phyloP scores from a whole-genome alignment of 1,140 invertebrate species.

The Asbolus verrucosus region DNA sequence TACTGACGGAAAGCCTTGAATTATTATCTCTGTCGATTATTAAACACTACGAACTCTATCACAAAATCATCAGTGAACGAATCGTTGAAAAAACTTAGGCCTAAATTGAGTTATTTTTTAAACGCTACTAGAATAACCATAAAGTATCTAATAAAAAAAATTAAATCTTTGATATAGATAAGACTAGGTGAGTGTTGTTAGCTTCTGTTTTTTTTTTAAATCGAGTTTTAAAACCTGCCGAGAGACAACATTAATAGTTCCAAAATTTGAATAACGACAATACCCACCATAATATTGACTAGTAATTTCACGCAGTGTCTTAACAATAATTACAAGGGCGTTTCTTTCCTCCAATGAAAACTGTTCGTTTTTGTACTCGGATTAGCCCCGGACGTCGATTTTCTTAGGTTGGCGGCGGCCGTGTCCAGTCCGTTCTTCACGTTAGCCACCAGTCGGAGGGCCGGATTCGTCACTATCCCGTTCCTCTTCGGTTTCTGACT shows the following conservation, averaged over 20 bases:
- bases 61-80: conserved; percentile 48
- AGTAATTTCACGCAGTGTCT: conserved; percentile 54
- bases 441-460: conserved; percentile 78
- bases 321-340: conserved; percentile 67
- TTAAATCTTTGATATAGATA: conserved; percentile 59
- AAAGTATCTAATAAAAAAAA: conserved; percentile 50
- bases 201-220: conserved; percentile 44
- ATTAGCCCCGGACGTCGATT: conserved; percentile 66
- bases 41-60: conserved; percentile 46
- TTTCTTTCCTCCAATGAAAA: conserved; percentile 81
- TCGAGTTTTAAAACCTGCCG: conserved; percentile 49
- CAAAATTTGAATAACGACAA: conserved; percentile 7
- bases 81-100: conserved; percentile 52
- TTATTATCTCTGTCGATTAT: conserved; percentile 33
- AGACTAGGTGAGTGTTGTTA: conserved; percentile 60
- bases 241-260: conserved; percentile 34
- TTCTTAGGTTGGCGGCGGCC: conserved; percentile 67
- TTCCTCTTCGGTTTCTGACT: conserved; percentile 81
- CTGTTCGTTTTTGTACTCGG: conserved; percentile 73
- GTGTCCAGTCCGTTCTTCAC: conserved; percentile 79
- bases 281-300: conserved; percentile 62
- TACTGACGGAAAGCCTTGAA: conserved; percentile 7
- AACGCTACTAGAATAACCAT: conserved; percentile 41
- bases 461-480: conserved; percentile 92
- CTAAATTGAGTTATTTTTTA: conserved; percentile 39